Evolutionary conservation across 2,888 invertebrate species (phyloP).

Genomic region (Caradrina kadenii): DNA sequence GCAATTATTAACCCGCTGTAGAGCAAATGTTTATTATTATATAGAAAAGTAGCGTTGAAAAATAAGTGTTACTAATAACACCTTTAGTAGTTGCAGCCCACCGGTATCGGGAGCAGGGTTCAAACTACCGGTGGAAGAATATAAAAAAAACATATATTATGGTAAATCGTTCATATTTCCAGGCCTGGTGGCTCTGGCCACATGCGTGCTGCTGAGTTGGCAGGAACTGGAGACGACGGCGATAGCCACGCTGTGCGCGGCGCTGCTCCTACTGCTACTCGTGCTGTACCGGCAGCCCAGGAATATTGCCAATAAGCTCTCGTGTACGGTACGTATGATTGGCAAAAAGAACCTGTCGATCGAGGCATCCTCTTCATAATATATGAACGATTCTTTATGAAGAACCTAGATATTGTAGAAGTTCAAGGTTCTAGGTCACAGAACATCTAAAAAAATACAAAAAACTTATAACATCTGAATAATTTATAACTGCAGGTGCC

Average conservation of each 20-base stretch:
- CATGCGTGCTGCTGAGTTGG: constrained; percentile 86
- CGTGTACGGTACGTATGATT: constrained; percentile 92
- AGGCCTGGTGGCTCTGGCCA: constrained; percentile 90
- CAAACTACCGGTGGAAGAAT: too few species aligned
- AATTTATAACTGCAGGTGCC: constrained; percentile 92
- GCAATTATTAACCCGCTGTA: not conserved
- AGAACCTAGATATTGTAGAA: too few species aligned
- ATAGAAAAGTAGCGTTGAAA: too few species aligned
- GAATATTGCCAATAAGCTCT: constrained; percentile 88
- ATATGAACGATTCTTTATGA: too few species aligned
- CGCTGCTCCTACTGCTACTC: constrained; percentile 89
- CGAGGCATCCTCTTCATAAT: too few species aligned
- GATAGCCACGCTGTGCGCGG: constrained; percentile 84
- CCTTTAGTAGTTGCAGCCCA: too few species aligned
- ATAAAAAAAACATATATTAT: too few species aligned
- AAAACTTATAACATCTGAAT: too few species aligned
- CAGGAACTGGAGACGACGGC: constrained; percentile 80
- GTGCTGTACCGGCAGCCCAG: constrained; percentile 93
- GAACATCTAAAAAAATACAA: too few species aligned
- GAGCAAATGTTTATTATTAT: not conserved
- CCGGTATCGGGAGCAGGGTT: too few species aligned
- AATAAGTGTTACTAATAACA: too few species aligned
- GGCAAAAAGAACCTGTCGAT: not conserved
- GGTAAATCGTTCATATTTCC: constrained; percentile 21
- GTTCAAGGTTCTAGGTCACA: too few species aligned